These are phyloP conservation scores for Oreochromis spilurus DNA, from an alignment of 2,113 vertebrate species.

Conservation along the genomic window DNA sequence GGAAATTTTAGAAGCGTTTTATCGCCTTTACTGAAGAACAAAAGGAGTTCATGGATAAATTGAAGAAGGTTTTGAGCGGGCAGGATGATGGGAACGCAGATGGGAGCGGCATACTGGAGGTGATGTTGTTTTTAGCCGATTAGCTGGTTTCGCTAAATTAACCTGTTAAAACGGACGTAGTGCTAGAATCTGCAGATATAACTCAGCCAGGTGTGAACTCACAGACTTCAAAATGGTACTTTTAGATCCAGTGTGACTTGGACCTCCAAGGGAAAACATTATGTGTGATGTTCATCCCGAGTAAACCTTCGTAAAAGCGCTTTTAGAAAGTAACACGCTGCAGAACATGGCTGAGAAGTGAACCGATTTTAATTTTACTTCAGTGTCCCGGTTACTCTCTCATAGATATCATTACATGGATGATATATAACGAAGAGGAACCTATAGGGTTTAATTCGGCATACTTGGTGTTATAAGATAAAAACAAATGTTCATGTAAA, in stretches of 20 bases:
- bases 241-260: not conserved
- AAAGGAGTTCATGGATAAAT: conserved; percentile 77
- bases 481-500: not conserved
- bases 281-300: not conserved
- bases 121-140: conserved; percentile 38
- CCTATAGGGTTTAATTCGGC: not conserved
- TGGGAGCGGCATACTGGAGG: conserved; percentile 75
- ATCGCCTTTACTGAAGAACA: not conserved
- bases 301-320: not conserved
- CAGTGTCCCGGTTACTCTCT: not conserved
- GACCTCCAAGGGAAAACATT: not conserved
- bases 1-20: not conserved
- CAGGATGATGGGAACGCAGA: conserved; percentile 72
- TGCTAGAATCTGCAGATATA: not conserved
- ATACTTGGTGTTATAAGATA: not conserved
- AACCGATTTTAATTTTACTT: not conserved
- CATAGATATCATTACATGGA: not conserved
- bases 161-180: not conserved
- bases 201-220: not conserved
- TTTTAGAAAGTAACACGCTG: not conserved
- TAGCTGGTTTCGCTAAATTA: not conserved
- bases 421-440: not conserved
- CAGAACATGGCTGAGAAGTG: not conserved
- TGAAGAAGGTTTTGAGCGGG: conserved; percentile 85
- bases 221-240: not conserved